Evolutionary conservation across 2,888 invertebrate genomes (phyloP), one percentile per base, ranked within the genome.

Genomic region (Conomelus anceps): DNA sequence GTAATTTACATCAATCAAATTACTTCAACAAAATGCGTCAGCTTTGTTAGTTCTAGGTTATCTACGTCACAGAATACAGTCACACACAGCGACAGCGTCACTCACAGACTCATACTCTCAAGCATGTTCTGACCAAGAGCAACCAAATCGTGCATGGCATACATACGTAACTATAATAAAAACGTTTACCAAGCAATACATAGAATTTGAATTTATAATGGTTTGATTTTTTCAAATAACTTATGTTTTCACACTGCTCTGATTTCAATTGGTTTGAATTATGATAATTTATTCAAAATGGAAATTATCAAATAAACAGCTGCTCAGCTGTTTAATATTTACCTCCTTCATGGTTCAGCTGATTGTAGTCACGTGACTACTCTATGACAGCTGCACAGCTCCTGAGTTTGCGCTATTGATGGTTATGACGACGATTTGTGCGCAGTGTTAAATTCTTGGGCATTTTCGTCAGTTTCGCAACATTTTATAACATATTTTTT

Each of bases 381-480:
- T 6, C n/a, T 22, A 23, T 23, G 85, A 63, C 63, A 63, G 63
- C 63, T 63, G 63, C 63, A 63, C 63, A n/a, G 63, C 63, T 63
- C n/a, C 63, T 63, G 63, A 24, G 86, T 29, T 86, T 86, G 86
- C 86, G 86, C 86, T 26, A 29, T 86, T 26, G 23, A 86, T 23
- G 63, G 86, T 24, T 86, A 29, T 86, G 86, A 86, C 86, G 86
- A 86, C 22, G 11, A 86, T 86, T 86, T 86, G 24, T 86, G 86
- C 86, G 86, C 86, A 86, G 86, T 29, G 24, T 86, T 26, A 86
- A 85, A 26, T 86, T 23, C n/a, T 86, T 24, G 24, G 86, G n/a
- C 26, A 86, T 86, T 86, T 86, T 23, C 86, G n/a, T 86, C 22
- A 86, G 63, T 86, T 86, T 86, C 86, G 86, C 29, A 86, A 86